Base-by-base conservation (phyloP, 2,113 vertebrate genomes). In the Rhegmatorhina hoffmannsi region DNA sequence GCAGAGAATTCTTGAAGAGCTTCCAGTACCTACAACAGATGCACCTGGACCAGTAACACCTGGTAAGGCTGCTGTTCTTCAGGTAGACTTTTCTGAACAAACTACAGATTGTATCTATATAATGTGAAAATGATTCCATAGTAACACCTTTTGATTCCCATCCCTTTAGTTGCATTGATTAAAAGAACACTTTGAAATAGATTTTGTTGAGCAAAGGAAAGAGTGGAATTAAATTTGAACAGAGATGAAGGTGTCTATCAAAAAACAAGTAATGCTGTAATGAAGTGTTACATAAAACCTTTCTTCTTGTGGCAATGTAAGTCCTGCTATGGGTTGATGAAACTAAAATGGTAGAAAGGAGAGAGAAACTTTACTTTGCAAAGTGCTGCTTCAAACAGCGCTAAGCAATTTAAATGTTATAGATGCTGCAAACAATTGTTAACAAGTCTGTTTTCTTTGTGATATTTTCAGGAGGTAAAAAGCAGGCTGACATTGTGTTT, bases 401-500 rank as follows among this genome's bases (percentile, higher is more conserved):
- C 25, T 36, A 33, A 38, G 17, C 13, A 50, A 38, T 18, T 44
- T 38, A 34, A 73, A 25, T 28, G 52, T 36, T 50, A 26, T 4
- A 74, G 31, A 21, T 34, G 55, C 10, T 20, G 9, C n/a, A 29
- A 78, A 49, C 9, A 21, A 20, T 84, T 50, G 26, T 15, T 87
- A 73, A 69, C 26, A 47, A 34, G 18, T 3, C 2, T 70, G 6
- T 20, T 72, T 79, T 33, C 28, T 15, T 52, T 70, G n/a, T 46
- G 17, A 64, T 36, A 66, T 46, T 92, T 96, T 64, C 53, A 98
- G 98, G 50, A 87, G 91, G 77, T 53, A 94, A 97, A 62, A 99
- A 99, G 94, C 98, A 98, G 84, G 99, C 99, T 13, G 99, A 99
- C 70, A 98, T 99, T 24, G 99, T 99, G 58, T 99, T 99, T 97